Evolutionary conservation across 2,888 invertebrate genomes (phyloP), one percentile per base, ranked within the genome.

Genomic region (Diarsia dahlii): DNA sequence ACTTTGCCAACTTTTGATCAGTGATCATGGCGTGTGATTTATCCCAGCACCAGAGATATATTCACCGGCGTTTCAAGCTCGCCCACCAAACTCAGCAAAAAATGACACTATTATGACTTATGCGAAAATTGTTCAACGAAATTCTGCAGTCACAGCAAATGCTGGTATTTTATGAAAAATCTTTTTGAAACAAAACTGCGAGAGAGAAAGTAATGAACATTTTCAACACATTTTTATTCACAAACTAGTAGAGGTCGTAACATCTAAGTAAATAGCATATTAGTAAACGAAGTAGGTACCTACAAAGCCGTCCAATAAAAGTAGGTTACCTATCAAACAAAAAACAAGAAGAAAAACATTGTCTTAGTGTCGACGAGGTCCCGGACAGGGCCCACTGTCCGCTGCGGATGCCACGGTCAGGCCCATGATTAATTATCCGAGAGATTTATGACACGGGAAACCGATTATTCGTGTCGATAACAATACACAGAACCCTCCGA

Each of bases 1-100:
- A 93, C 91, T 92, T 93, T 89, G 88, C 91, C 89, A 94, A 93
- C 89, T 94, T 93, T 91, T 92, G 94, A 94, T 93, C 92, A 88
- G 91, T 90, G 93, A 94, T 94, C 93, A 91, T 90, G 86, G 88
- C 87, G 82, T 91, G 88, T 92, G 93, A 94, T 94, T 94, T 94
- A 94, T 93, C 82, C 86, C 71, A 89, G 83, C 81, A 77, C 77
- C 74, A 77, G 87, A 92, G 91, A 92, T 93, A 92, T 92, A 93
- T 92, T 82, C 89, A 82, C 80, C 71, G 67, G 68, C 80, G 83
- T 63, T 80, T 84, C 78, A 78, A 82, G 84, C 79, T 78, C 81
- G 70, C 84, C 76, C 81, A 85, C 83, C 85, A 69, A 85, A 84
- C 81, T 86, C 83, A 81, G 84, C 85, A 90, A 91, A 91, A 91